phyloP scores from a whole-genome alignment of 2,888 invertebrate genomes.

The Lasioglossum oenotherae region DNA sequence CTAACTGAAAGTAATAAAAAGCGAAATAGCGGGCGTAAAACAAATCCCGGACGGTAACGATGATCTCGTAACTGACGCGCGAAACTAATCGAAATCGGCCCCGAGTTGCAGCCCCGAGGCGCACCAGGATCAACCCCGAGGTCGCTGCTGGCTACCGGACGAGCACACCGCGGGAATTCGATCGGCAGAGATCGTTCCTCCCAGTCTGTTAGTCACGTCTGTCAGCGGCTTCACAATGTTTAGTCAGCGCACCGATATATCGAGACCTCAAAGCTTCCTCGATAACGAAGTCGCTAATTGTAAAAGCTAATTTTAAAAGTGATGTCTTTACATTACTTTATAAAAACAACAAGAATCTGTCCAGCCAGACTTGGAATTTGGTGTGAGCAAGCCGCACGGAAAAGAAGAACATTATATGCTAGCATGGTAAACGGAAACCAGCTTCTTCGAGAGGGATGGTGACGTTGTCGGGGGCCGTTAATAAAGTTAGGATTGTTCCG shows the following conservation, averaged over 20 bases:
- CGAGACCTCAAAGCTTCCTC: background rate
- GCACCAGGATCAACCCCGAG: background rate
- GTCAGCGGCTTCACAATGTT: background rate
- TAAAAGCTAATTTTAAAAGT: background rate
- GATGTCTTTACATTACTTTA: background rate
- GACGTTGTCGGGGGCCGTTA: conserved; percentile 68
- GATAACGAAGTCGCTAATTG: background rate
- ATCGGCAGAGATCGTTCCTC: conserved; percentile 1
- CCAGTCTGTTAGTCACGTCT: background rate
- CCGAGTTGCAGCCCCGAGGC: conserved; percentile 14
- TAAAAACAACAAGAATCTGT: background rate
- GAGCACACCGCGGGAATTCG: conserved; percentile 14
- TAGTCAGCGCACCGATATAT: background rate
- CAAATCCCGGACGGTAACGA: conserved; percentile 64
- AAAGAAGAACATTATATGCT: background rate
- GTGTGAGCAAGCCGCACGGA: background rate
- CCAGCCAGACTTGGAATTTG: background rate
- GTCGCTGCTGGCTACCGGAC: conserved; percentile 38
- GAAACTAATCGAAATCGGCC: conserved; percentile 61
- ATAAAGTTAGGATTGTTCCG: conserved; percentile 80
- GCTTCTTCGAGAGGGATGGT: conserved; percentile 19
- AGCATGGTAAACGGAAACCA: conserved; percentile 24
- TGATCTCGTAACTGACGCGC: conserved; percentile 52
- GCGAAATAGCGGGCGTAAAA: conserved; percentile 63
- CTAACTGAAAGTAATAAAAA: conserved; percentile 72